A percentile compares a stretch with the other conserved stretches of the same genome.
Evolutionary conservation across 2,113 vertebrate species (phyloP).

Genomic region (Daphoenositta chrysoptera): DNA sequence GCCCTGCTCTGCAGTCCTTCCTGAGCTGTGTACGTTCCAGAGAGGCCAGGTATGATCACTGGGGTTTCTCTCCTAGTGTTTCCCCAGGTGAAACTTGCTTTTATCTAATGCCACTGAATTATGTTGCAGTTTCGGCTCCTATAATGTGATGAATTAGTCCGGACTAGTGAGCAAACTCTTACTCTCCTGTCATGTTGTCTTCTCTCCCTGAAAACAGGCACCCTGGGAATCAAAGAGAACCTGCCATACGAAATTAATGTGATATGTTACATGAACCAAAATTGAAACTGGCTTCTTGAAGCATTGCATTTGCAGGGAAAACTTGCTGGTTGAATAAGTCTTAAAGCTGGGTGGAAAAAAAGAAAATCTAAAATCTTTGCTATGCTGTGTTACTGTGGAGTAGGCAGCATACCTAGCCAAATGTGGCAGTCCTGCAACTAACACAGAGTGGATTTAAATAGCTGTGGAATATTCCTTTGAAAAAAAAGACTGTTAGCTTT

Average conservation of each 20-base stretch:
- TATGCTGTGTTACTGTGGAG: not conserved
- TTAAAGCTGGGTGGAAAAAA: not conserved
- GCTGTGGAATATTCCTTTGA: not conserved
- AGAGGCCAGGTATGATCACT: not conserved
- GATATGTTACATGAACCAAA: not conserved
- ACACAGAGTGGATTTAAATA: not conserved
- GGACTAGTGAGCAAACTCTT: not conserved
- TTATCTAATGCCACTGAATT: not conserved
- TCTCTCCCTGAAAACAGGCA: not conserved
- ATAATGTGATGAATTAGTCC: not conserved
- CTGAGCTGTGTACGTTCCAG: fast-evolving
- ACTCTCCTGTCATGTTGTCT: not conserved
- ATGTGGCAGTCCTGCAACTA: not conserved
- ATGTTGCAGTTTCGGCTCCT: not conserved
- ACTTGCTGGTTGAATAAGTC: not conserved
- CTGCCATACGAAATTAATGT: not conserved
- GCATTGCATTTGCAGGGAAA: not conserved
- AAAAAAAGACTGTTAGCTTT: not conserved
- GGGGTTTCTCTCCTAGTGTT: not conserved
- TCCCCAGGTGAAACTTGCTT: not conserved
- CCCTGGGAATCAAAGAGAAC: not conserved
- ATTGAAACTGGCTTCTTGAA: not conserved
- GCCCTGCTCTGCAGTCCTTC: not conserved
- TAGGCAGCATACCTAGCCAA: not conserved
- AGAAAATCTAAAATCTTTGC: not conserved